Evolutionary conservation across 2,797 vertebrate species (phyloP).

Genomic region (Trachops cirrhosus): DNA sequence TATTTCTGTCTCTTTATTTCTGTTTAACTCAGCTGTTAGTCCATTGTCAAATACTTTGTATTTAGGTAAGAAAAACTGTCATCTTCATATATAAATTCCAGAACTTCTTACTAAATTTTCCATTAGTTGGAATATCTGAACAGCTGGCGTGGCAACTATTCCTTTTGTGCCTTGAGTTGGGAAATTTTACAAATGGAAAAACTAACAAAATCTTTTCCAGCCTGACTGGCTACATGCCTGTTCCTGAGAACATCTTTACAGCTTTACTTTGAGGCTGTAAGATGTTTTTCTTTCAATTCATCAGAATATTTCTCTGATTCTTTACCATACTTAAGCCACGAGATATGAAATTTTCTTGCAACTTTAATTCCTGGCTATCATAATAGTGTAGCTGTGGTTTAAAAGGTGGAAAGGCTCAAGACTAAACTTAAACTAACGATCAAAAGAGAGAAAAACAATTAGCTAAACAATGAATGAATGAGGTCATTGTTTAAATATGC

Average conservation of each 20-base stretch:
- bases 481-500: background rate
- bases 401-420: background rate
- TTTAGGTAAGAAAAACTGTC: slow-evolving; percentile 19
- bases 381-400: background rate
- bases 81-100: background rate
- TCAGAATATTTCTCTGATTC: slow-evolving; percentile 85
- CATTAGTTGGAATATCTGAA: background rate
- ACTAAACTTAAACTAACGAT: background rate
- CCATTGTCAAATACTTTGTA: background rate
- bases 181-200: slow-evolving; percentile 55
- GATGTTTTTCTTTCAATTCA: slow-evolving; percentile 83
- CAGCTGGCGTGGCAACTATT: background rate
- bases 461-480: background rate
- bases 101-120: background rate
- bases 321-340: slow-evolving; percentile 82
- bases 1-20: slow-evolving; percentile 52
- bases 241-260: slow-evolving; percentile 84
- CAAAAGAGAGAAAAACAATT: slow-evolving; percentile 5
- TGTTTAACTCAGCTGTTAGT: slow-evolving; percentile 27
- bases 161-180: background rate
- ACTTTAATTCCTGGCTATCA: background rate
- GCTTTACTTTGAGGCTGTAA: slow-evolving; percentile 83
- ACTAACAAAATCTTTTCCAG: slow-evolving; percentile 70
- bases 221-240: slow-evolving; percentile 82
- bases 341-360: slow-evolving; percentile 67